Percentiles rank a stretch among this genome's conserved stretches.
phyloP scores from a whole-genome alignment of 92 coral and sea anemone species.

The Parazoanthus darwini region DNA sequence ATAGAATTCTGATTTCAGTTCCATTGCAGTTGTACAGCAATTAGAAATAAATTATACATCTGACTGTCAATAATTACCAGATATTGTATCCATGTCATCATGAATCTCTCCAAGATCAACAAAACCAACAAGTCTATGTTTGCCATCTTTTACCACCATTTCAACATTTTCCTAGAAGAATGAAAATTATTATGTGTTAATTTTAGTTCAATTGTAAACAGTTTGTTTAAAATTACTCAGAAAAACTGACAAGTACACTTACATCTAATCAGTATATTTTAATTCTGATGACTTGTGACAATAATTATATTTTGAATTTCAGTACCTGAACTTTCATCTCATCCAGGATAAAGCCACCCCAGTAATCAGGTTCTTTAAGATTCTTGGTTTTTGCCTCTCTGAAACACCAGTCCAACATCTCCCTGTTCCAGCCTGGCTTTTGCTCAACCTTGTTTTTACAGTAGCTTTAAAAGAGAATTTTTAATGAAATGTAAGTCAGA shows the following conservation, averaged over 20 bases:
- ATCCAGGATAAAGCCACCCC: slow-evolving; percentile 65
- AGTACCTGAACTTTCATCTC: slow-evolving; percentile 72
- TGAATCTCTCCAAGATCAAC: background rate
- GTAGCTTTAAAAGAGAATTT: background rate
- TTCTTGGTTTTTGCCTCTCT: slow-evolving; percentile 56
- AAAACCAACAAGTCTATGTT: too few species aligned
- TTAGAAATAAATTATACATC: too few species aligned
- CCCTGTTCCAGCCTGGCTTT: slow-evolving; percentile 58
- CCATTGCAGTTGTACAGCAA: too few species aligned
- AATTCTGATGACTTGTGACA: too few species aligned
- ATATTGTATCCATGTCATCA: slow-evolving; percentile 31
- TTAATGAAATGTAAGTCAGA: too few species aligned
- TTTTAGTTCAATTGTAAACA: too few species aligned
- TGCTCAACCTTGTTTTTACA: slow-evolving; percentile 55
- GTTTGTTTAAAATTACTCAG: too few species aligned
- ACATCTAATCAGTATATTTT: too few species aligned
- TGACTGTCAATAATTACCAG: background rate
- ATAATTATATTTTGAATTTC: background rate
- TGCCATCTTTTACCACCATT: too few species aligned
- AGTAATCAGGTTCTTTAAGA: slow-evolving; percentile 53
- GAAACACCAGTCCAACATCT: slow-evolving; percentile 57
- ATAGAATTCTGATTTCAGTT: too few species aligned
- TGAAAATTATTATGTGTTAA: too few species aligned
- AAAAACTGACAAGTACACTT: too few species aligned
- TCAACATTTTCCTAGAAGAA: background rate